Evolutionary conservation across 2,888 invertebrate species (phyloP), one percentile per base, ranked within the genome.

Genomic region (Carabus problematicus): DNA sequence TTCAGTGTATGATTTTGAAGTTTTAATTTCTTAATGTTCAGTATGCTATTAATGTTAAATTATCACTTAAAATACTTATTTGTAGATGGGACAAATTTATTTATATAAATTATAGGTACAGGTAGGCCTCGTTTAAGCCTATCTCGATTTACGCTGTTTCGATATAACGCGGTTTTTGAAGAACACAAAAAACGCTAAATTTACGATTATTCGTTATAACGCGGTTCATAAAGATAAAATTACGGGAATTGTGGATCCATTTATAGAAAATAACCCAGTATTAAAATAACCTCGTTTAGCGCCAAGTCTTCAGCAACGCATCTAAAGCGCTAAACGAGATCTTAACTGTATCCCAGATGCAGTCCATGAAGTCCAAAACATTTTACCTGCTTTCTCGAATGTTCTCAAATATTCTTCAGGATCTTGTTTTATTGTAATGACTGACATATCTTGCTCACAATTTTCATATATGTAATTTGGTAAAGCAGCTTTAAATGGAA

Each of bases 401-500:
- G 11, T 45, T n/a, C 12, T 45, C 12, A 12, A 6, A n/a, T n/a
- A 45, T 11, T 45, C 12, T 45, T 29, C 29, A 29, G 29, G 29
- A 47, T 29, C 39, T 12, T 18, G 18, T 56, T 61, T 61, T n/a
- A 69, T 18, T 62, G 61, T 55, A 41, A 62, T 49, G 1, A 29
- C 16, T 29, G 16, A 41, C 55, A 66, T 72, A 71, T 74, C 72
- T 41, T 71, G 68, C 18, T 56, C 59, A 14, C 62, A 52, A 7
- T 54, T 43, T 42, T 66, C 64, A 71, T 74, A 75, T 43, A 74
- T 61, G 47, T 43, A 55, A 11, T 68, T 19, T 11, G 58, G 42
- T 58, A 71, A 71, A 58, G 61, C 52, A 60, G 72, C 49, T 40
- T 64, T 54, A 52, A 72, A 56, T 8, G 74, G 74, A 62, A 70